Conservation (phyloP, 2,888 invertebrate genomes). For the Quadriops clusia region DNA sequence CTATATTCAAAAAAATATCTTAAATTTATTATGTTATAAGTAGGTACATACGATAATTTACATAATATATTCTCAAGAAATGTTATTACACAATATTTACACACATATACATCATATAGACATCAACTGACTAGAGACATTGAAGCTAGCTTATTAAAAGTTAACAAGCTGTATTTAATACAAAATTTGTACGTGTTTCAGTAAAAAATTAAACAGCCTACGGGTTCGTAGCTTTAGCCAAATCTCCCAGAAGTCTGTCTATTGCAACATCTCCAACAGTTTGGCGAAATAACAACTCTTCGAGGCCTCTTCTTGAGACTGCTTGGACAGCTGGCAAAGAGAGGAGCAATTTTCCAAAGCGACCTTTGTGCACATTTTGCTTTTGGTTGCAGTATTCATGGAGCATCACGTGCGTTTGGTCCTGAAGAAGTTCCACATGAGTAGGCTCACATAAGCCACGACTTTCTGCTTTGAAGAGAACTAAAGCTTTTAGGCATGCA, state of each 20-base stretch:
- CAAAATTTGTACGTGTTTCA: no score
- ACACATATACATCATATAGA: no score
- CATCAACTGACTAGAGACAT: no score
- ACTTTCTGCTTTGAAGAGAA: slow-evolving; percentile 68
- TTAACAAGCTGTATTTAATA: no score
- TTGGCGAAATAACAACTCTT: slow-evolving; percentile 66
- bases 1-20: no score
- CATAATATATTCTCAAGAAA: no score
- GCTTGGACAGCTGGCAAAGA: slow-evolving; percentile 52
- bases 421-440: slow-evolving; percentile 59
- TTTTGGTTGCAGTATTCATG: slow-evolving; percentile 53
- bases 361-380: slow-evolving; percentile 35
- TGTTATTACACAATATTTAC: no score
- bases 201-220: no score
- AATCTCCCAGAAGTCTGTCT: slow-evolving; percentile 55
- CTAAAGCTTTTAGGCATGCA: slow-evolving; percentile 72
- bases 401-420: slow-evolving; percentile 66
- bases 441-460: slow-evolving; percentile 47
- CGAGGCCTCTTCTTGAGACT: slow-evolving; percentile 34
- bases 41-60: no score
- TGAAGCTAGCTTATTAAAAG: no score
- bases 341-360: slow-evolving; percentile 64
- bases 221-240: slow-evolving; percentile 40
- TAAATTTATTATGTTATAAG: no score
- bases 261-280: slow-evolving; percentile 65